These are phyloP conservation scores for Aleiodes alternator DNA, from an alignment of 2,888 invertebrate species.

Conservation along the genomic window DNA sequence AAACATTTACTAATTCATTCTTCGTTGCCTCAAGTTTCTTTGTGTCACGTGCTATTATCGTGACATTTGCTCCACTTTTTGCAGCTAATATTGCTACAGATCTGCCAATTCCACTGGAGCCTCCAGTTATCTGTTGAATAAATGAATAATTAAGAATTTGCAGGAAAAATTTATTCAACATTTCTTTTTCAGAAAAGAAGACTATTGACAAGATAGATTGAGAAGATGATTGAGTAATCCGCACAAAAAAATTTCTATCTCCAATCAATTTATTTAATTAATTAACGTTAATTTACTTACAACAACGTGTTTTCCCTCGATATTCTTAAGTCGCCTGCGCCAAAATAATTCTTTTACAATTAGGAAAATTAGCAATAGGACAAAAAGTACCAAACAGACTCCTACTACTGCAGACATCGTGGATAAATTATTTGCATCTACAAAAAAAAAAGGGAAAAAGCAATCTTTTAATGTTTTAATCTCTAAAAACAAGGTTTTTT, in stretches of 20 bases:
- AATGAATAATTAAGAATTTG: background rate
- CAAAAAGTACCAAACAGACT: conserved; percentile 45
- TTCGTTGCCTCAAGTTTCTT: conserved; percentile 82
- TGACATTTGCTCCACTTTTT: conserved; percentile 90
- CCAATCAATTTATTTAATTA: background rate
- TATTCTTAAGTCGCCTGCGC: conserved; percentile 53
- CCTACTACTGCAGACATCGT: conserved; percentile 42
- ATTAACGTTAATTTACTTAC: conserved; percentile 56
- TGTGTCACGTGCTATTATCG: conserved; percentile 90
- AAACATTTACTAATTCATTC: conserved; percentile 78
- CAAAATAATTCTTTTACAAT: conserved; percentile 55
- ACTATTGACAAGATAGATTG: no score
- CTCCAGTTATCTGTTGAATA: conserved; percentile 86
- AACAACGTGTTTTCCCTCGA: conserved; percentile 66
- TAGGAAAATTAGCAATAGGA: conserved; percentile 49
- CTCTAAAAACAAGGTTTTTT: no score
- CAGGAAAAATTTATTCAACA: background rate
- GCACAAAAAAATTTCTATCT: no score
- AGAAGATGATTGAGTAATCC: no score
- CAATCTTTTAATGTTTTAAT: background rate
- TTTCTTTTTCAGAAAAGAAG: no score
- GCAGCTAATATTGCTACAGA: conserved; percentile 87
- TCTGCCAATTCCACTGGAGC: conserved; percentile 97
- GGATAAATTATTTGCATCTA: conserved; percentile 37
- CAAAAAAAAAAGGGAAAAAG: background rate